Percentiles rank a stretch among this genome's conserved stretches.
Evolutionary conservation across 2,797 vertebrate species (phyloP).

Genomic region (Gymnoscopelus braueri): DNA sequence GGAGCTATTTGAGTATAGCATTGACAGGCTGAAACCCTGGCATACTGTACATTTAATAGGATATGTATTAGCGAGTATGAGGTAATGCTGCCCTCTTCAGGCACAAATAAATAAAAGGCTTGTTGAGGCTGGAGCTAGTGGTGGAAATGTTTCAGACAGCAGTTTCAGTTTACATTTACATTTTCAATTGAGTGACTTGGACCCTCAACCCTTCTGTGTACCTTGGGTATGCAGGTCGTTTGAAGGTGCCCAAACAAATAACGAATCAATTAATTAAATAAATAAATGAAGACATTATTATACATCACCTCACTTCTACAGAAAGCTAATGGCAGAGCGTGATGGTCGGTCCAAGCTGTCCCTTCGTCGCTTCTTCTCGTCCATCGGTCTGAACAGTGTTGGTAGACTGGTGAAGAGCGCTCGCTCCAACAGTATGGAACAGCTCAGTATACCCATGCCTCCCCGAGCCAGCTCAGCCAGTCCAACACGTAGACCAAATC

Average conservation of each 20-base stretch:
- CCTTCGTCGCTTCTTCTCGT: constrained; percentile 84
- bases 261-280: neutral
- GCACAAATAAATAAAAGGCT: constrained; percentile 18
- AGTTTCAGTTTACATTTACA: too few relatives aligned
- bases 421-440: constrained; percentile 86
- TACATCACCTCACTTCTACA: constrained; percentile 23
- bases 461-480: constrained; percentile 64
- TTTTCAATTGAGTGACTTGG: too few relatives aligned
- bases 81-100: constrained; percentile 67
- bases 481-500: constrained; percentile 71
- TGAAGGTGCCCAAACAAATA: too few relatives aligned
- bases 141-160: too few relatives aligned
- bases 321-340: constrained; percentile 60
- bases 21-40: constrained; percentile 50
- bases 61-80: constrained; percentile 26
- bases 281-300: too few relatives aligned
- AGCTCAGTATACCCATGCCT: constrained; percentile 71
- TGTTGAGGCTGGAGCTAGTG: neutral
- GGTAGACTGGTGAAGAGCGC: constrained; percentile 80
- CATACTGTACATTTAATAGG: constrained; percentile 26
- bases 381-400: constrained; percentile 83
- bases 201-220: too few relatives aligned
- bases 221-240: too few relatives aligned
- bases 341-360: constrained; percentile 82
- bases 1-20: constrained; percentile 15